Evolutionary conservation across 1,140 invertebrate genomes (phyloP).

Genomic region (Neodiprion fabricii): DNA sequence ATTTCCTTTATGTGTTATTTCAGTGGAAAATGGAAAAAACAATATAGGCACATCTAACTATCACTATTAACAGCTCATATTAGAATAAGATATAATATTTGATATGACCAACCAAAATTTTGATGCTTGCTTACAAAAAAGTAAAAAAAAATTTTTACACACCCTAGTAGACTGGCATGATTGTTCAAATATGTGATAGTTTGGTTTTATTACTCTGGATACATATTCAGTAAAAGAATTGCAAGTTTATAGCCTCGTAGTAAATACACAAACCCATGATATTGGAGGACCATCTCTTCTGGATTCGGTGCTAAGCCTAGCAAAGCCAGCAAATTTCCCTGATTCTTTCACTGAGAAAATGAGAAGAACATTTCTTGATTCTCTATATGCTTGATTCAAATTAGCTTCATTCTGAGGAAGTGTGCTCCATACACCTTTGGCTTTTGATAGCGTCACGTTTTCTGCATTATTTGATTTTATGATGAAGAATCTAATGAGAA

Average conservation of each 20-base stretch:
- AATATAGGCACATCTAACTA: too few species aligned
- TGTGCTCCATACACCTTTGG: slow-evolving; percentile 97
- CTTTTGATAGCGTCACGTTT: slow-evolving; percentile 93
- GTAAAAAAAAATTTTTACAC: neutral
- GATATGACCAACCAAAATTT: neutral
- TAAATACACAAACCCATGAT: slow-evolving; percentile 76
- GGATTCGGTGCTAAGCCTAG: slow-evolving; percentile 85
- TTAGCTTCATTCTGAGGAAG: slow-evolving; percentile 96
- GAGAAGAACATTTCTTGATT: slow-evolving; percentile 92
- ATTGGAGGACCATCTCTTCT: slow-evolving; percentile 87
- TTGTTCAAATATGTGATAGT: neutral
- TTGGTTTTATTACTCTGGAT: neutral
- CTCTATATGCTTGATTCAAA: slow-evolving; percentile 91
- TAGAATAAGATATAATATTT: too few species aligned
- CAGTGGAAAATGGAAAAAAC: too few species aligned
- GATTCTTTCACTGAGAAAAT: slow-evolving; percentile 98
- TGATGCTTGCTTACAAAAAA: neutral
- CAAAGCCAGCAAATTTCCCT: slow-evolving; percentile 93
- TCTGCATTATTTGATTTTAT: slow-evolving; percentile 98
- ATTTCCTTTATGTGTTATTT: too few species aligned
- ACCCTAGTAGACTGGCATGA: neutral
- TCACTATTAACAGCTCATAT: too few species aligned
- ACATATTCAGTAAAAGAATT: neutral
- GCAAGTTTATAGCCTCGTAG: neutral
- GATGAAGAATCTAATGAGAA: slow-evolving; percentile 79